Evolutionary conservation across 1,140 invertebrate species (phyloP).

Genomic region (Calliopsis andreniformis): DNA sequence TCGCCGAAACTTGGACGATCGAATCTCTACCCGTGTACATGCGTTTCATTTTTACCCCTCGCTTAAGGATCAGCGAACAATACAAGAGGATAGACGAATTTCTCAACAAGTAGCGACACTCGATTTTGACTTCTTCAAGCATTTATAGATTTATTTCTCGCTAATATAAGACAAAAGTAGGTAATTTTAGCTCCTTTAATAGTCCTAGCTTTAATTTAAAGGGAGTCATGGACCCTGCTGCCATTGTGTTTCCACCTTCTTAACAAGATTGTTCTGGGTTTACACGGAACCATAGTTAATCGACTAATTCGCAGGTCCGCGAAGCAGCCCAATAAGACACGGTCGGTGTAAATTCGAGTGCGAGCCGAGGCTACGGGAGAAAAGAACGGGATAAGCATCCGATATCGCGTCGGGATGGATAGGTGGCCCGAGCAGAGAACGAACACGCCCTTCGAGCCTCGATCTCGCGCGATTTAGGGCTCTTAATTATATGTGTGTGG

Average conservation of each 20-base stretch:
- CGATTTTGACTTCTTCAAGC: too few species aligned
- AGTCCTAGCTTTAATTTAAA: too few species aligned
- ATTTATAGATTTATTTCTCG: too few species aligned
- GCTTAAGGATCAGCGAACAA: neutral
- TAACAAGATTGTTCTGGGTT: slow-evolving; percentile 38
- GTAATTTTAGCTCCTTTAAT: too few species aligned
- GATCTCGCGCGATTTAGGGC: slow-evolving; percentile 76
- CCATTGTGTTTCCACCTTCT: too few species aligned
- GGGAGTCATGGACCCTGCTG: too few species aligned
- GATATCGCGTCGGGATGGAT: slow-evolving; percentile 67
- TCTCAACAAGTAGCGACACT: too few species aligned
- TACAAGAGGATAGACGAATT: too few species aligned
- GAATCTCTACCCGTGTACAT: slow-evolving; percentile 28
- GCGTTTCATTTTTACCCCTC: neutral
- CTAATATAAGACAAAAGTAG: too few species aligned
- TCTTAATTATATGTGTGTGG: slow-evolving; percentile 76
- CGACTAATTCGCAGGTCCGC: slow-evolving; percentile 13
- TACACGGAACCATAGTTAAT: neutral
- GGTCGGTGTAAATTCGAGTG: slow-evolving; percentile 51
- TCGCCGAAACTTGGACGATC: slow-evolving; percentile 23
- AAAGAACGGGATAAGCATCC: slow-evolving; percentile 44
- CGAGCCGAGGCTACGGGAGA: slow-evolving; percentile 2
- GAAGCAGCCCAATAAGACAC: slow-evolving; percentile 32
- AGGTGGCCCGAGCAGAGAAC: slow-evolving; percentile 54
- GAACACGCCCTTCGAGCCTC: slow-evolving; percentile 71